Conservation (phyloP, 2,888 invertebrate species). For the Thysanoteuthis rhombus region DNA sequence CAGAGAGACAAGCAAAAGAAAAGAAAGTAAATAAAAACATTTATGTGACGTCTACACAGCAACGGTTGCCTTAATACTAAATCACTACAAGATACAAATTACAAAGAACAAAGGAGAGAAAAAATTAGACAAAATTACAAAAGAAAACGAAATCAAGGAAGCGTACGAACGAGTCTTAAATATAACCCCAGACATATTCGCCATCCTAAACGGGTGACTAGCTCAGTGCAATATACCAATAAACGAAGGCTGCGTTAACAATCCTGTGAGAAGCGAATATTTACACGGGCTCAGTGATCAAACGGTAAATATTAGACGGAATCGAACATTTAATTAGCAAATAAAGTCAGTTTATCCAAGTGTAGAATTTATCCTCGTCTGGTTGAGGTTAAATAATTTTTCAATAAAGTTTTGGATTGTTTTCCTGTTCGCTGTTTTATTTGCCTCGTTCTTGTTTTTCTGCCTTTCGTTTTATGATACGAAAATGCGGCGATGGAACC, state of each 20-base stretch:
- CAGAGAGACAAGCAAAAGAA: not conserved
- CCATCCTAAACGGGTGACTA: not conserved
- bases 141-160: not conserved
- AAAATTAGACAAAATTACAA: not conserved
- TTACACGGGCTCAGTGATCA: not conserved
- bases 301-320: not conserved
- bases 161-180: not conserved
- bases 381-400: not conserved
- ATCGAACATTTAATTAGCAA: slow-evolving; percentile 12
- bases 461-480: not conserved
- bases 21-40: not conserved
- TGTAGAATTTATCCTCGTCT: not conserved
- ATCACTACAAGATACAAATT: no score
- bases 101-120: not conserved
- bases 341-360: not conserved
- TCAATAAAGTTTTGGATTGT: not conserved
- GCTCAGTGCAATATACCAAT: not conserved
- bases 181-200: not conserved
- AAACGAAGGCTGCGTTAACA: not conserved
- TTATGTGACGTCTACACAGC: no score
- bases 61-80: no score
- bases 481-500: not conserved
- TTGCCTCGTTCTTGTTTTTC: not conserved
- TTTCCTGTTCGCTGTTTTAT: not conserved
- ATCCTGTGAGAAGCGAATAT: not conserved